Base-by-base conservation (phyloP, 2,113 vertebrate species). In the Orycteropus afer region DNA sequence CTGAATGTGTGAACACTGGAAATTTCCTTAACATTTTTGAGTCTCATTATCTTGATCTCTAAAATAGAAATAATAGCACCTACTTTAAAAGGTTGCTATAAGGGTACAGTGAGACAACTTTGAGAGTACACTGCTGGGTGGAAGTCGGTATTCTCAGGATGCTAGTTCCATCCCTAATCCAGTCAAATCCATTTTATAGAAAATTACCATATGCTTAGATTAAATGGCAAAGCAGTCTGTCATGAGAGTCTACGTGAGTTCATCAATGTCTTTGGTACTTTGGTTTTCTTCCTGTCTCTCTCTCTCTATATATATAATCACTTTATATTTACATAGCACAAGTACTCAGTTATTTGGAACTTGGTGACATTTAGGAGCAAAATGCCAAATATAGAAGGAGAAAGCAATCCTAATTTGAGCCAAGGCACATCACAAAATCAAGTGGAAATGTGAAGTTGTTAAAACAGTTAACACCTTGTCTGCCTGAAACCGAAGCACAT, bases 11-110 rank as follows among this genome's bases (percentile, higher is more conserved):
- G 17, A 18, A 77, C 45, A 47, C 81, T 88, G 47, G 13, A 82
- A 81, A 59, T 23, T 69, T 73, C 47, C 17, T 89, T 45, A 67
- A 67, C 4, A 59, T n/a, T 71, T 42, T 57, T 86, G 27, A 79
- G 69, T 49, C 55, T 95, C 27, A 78, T 55, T 40, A 63, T 59
- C 22, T 65, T 57, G 67, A 4, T 47, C 32, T 77, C 34, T 53
- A 32, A 93, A 94, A 59, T 42, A 82, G 47, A 94, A 95, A 65
- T 57, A 32, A 47, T 40, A 89, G 13, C 14, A 76, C 4, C 25
- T 47, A n/a, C 5, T 32, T 27, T 1, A 85, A 88, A 49, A 15
- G 0, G 1, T 49, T 59, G 1, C 27, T n/a, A 0, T 3, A 40
- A 32, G 12, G 13, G 18, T 40, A n/a, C 5, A n/a, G 40, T 18